These are phyloP conservation scores for Pelobates fuscus DNA, from an alignment of 2,113 vertebrate species.

Conservation along the genomic window DNA sequence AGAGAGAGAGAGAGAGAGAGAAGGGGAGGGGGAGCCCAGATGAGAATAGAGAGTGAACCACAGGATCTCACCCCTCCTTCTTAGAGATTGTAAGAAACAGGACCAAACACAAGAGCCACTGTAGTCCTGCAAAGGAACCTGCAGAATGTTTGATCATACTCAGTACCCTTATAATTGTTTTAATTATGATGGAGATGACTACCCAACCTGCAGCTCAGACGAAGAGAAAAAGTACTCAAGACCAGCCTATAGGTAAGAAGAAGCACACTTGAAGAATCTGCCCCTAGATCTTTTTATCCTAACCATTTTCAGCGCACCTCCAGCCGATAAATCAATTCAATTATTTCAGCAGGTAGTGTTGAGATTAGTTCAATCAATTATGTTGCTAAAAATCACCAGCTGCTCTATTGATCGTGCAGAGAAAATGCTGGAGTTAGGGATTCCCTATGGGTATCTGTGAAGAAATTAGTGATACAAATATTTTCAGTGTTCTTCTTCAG, in stretches of 20 bases:
- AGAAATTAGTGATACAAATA: too few relatives aligned
- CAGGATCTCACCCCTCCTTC: conserved; percentile 51
- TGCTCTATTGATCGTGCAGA: too few relatives aligned
- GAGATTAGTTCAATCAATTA: too few relatives aligned
- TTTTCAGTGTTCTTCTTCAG: too few relatives aligned
- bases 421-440: too few relatives aligned
- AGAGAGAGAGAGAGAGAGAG: conserved; percentile 56
- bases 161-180: conserved; percentile 98
- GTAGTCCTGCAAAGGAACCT: conserved; percentile 31
- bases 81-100: conserved; percentile 54
- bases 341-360: too few relatives aligned
- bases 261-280: not conserved
- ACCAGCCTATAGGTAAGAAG: conserved; percentile 90
- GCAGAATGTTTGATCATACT: conserved; percentile 89
- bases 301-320: too few relatives aligned
- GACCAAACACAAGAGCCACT: not conserved
- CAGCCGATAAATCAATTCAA: too few relatives aligned
- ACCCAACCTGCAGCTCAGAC: conserved; percentile 84
- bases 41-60: conserved; percentile 50
- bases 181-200: conserved; percentile 91
- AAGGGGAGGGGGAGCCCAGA: conserved; percentile 61
- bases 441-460: too few relatives aligned
- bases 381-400: too few relatives aligned
- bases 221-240: conserved; percentile 91
- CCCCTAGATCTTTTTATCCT: too few relatives aligned